Evolutionary conservation across 2,888 invertebrate species (phyloP).

Genomic region (Dicyrtoma fusca): DNA sequence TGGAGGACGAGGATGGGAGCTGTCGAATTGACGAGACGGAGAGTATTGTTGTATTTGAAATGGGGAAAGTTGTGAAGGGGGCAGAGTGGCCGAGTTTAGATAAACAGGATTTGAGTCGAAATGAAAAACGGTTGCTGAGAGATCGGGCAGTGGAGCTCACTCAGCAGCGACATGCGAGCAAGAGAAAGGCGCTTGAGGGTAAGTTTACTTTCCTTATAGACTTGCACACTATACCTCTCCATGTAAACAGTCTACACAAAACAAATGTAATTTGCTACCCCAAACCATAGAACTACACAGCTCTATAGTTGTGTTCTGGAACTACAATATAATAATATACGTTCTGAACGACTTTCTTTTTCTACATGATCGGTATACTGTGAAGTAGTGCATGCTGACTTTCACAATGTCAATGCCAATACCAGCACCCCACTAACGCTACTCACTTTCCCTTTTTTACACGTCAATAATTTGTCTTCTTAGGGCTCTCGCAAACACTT

Average conservation of each 20-base stretch:
- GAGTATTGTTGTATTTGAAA: slow-evolving; percentile 66
- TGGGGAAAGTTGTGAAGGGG: slow-evolving; percentile 66
- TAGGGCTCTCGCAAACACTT: too few relatives aligned
- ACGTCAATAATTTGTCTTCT: too few relatives aligned
- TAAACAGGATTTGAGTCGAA: slow-evolving; percentile 41
- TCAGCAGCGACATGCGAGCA: slow-evolving; percentile 60
- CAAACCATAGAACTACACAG: too few relatives aligned
- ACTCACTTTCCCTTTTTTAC: too few relatives aligned
- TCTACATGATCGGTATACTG: too few relatives aligned
- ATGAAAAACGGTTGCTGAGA: slow-evolving; percentile 60
- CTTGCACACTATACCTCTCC: not conserved
- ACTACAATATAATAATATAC: too few relatives aligned
- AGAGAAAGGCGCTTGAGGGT: slow-evolving; percentile 22
- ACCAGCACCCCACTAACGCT: too few relatives aligned
- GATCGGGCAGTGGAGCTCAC: slow-evolving; percentile 65
- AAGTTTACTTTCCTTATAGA: not conserved
- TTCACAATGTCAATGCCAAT: too few relatives aligned
- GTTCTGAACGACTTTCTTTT: too few relatives aligned
- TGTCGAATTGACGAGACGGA: slow-evolving; percentile 69
- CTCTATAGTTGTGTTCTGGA: too few relatives aligned
- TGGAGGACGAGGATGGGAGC: slow-evolving; percentile 68
- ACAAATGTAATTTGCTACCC: slow-evolving; percentile 1
- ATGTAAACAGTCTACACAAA: not conserved
- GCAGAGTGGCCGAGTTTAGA: slow-evolving; percentile 44
- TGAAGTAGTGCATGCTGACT: too few relatives aligned